Base-by-base conservation (phyloP, 2,113 vertebrate genomes). In the Vidua macroura region DNA sequence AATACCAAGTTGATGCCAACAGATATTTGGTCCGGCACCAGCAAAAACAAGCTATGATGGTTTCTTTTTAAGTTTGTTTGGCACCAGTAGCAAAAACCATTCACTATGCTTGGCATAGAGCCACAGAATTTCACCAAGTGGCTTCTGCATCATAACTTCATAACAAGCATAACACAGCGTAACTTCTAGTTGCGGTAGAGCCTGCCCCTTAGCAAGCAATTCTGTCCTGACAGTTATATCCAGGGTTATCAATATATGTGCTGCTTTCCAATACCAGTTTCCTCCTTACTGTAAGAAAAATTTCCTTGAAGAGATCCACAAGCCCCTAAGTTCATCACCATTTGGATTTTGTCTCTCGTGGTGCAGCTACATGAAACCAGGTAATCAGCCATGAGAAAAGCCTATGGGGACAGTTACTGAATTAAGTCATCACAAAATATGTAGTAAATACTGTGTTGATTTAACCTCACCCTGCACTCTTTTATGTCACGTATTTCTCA, bases 31-130 rank as follows among this genome's bases (percentile, higher is more conserved):
- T 92, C 94, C 86, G 80, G 80, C 86, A 96, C 92, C 96, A 96
- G 94, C 66, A 95, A 93, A 93, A 96, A 95, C 83, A 96, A 93
- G 64, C 73, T 82, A 75, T 72, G 94, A 92, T 94, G 96, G 76
- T 93, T 96, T 96, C 96, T 94, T 95, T 93, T 96, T 64, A 94
- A 96, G 95, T 93, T 90, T 94, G 76, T 74, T 94, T 96, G 96
- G 96, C 96, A 96, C 56, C 60, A 84, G 83, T 86, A 92, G 83
- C 83, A 95, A 95, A 88, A 95, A 49, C 73, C 58, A 92, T 89
- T 97, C 94, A 79, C 91, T 94, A 41, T 46, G 88, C 53, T 83
- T 96, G 95, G 93, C 90, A 93, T 60, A 75, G 41, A 33, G 94
- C 94, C 95, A 95, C 37, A 88, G 82, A 77, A 74, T 95, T 93